These are phyloP conservation scores for Vicugna pacos DNA, from an alignment of 2,113 vertebrate species.

Conservation along the genomic window DNA sequence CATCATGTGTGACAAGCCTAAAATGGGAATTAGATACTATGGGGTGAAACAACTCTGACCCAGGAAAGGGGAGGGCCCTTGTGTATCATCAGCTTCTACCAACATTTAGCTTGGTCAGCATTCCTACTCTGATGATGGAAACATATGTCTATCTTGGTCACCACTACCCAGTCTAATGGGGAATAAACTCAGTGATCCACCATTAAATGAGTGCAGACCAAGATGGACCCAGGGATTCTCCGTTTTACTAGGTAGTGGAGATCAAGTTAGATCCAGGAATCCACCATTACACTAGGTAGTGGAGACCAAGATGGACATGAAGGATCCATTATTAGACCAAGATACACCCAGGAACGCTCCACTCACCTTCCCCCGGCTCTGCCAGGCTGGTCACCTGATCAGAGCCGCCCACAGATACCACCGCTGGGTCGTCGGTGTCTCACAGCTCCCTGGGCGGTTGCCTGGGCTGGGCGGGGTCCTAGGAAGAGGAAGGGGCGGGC, in stretches of 20 bases:
- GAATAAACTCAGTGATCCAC: background rate
- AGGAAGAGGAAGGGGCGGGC: background rate
- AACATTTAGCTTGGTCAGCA: background rate
- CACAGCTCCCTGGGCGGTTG: background rate
- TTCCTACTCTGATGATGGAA: background rate
- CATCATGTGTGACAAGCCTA: background rate
- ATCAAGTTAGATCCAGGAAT: too few relatives aligned
- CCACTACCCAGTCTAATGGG: background rate
- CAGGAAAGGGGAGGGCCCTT: background rate
- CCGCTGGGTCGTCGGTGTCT: background rate
- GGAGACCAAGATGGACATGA: too few relatives aligned
- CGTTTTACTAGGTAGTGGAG: too few relatives aligned
- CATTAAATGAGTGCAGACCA: background rate
- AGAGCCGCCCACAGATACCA: background rate
- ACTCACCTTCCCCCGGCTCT: background rate
- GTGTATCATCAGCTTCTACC: rapidly evolving
- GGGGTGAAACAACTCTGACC: background rate
- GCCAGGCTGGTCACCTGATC: background rate
- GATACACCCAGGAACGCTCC: background rate
- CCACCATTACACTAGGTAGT: too few relatives aligned
- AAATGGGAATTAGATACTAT: background rate
- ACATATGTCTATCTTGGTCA: background rate
- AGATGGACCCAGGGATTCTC: background rate
- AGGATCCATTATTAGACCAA: too few relatives aligned
- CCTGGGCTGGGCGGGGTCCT: too few relatives aligned